These are phyloP conservation scores for Atherinomorus stipes DNA, from an alignment of 2,113 vertebrate genomes.

Conservation along the genomic window DNA sequence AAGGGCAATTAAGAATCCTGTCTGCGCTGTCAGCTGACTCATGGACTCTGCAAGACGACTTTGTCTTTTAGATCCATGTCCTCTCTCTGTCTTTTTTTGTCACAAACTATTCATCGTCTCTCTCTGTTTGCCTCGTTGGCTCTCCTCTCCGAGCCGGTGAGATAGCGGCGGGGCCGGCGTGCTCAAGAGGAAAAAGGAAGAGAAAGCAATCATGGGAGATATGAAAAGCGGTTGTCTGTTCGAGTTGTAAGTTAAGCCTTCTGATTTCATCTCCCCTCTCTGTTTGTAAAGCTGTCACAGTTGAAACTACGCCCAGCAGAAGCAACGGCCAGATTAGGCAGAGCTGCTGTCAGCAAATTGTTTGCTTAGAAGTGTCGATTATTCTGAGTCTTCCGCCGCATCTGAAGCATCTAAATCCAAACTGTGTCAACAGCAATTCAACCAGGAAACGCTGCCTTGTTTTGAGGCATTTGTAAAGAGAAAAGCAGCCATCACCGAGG, in stretches of 20 bases:
- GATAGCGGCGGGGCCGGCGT: slow-evolving; percentile 12
- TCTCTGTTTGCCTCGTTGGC: slow-evolving; percentile 31
- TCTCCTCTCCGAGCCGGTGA: slow-evolving; percentile 32
- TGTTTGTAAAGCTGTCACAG: slow-evolving; percentile 67
- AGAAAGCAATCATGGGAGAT: slow-evolving; percentile 24
- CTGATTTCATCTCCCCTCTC: slow-evolving; percentile 52
- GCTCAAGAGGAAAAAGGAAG: slow-evolving; percentile 3
- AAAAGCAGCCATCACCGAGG: slow-evolving; percentile 32
- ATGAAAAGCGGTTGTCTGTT: slow-evolving; percentile 46
- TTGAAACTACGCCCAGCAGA: slow-evolving; percentile 61
- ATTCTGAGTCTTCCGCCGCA: slow-evolving; percentile 33
- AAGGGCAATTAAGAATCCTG: slow-evolving; percentile 69
- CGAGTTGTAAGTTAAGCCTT: slow-evolving; percentile 52
- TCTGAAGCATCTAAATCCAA: slow-evolving; percentile 56
- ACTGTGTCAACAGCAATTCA: slow-evolving; percentile 67
- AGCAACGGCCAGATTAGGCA: slow-evolving; percentile 59
- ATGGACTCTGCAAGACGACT: slow-evolving; percentile 40
- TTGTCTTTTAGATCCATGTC: slow-evolving; percentile 59
- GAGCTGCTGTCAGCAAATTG: slow-evolving; percentile 65
- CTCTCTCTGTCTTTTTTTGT: slow-evolving; percentile 57
- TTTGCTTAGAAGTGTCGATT: slow-evolving; percentile 64
- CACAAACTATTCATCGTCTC: slow-evolving; percentile 59
- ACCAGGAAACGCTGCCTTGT: slow-evolving; percentile 35
- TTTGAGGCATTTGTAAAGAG: slow-evolving; percentile 50
- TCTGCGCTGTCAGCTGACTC: slow-evolving; percentile 59